Base-by-base conservation (phyloP, 2,113 vertebrate genomes). In the Labrus mixtus region DNA sequence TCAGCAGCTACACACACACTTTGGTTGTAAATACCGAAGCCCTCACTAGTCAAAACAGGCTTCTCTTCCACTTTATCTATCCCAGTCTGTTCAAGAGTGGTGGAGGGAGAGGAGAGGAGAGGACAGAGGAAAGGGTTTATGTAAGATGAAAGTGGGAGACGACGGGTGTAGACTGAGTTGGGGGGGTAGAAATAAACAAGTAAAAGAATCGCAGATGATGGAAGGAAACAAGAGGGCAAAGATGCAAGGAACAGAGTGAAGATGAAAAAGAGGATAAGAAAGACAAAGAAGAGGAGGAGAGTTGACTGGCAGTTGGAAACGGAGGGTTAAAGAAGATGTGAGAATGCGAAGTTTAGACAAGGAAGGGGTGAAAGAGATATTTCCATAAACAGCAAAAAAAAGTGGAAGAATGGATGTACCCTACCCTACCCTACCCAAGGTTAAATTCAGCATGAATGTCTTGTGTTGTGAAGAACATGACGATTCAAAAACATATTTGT, bases 1-100 rank as follows among this genome's bases (percentile, higher is more conserved):
- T 88, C 87, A 86, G 83, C 72, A 60, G 78, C 59, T 80, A 29
- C 81, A 77, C 57, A 54, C 71, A 72, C 71, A 62, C 64, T 61
- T 64, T 61, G 76, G 83, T 80, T 89, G 80, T 88, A 90, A 89
- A 87, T 84, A 87, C 82, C 11, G 82, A 80, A 74, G 63, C 75
- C 79, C 79, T 86, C 57, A 51, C 33, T 33, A 74, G 73, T 79
- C 57, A 80, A 82, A 79, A 73, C 68, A 69, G 78, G 50, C 83
- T 88, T 81, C 78, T 73, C 72, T 61, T 68, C 46, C 66, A 64
- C 73, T 84, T 86, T 81, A 75, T 81, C 79, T 75, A 8, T 39
- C 43, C 54, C 25, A 11, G 51, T 81, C 78, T 85, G 62, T 71
- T 69, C 37, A 61, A 62, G 53, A 71, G 23, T 45, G 73, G 68